Evolutionary conservation across 2,113 vertebrate species (phyloP).

Genomic region (Megalops atlanticus): DNA sequence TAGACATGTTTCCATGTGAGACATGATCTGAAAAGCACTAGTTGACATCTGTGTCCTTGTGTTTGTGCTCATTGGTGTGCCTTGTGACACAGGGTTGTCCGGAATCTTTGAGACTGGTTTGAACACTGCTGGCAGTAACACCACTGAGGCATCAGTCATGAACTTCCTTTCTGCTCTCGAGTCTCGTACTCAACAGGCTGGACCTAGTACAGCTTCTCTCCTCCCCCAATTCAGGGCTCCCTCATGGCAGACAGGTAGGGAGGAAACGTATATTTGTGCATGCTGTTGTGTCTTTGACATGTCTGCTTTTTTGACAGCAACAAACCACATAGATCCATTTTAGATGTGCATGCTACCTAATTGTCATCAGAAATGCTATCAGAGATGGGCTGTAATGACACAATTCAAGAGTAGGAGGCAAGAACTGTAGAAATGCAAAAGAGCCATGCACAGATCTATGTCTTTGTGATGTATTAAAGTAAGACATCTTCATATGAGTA

Average conservation of each 20-base stretch:
- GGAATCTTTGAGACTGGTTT: constrained; percentile 84
- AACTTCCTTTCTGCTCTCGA: constrained; percentile 94
- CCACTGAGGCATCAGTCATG: constrained; percentile 92
- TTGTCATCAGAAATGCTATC: no score
- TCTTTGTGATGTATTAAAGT: no score
- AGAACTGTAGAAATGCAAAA: no score
- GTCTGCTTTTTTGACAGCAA: constrained; percentile 2
- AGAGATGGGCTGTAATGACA: no score
- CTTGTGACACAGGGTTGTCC: constrained; percentile 69
- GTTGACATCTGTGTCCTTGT: constrained; percentile 18
- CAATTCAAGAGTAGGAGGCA: no score
- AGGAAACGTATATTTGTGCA: neutral
- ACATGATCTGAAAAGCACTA: neutral
- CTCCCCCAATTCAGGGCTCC: constrained; percentile 90
- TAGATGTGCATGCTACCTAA: neutral
- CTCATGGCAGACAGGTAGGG: constrained; percentile 90
- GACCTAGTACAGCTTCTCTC: constrained; percentile 86
- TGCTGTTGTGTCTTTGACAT: neutral
- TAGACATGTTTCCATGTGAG: neutral
- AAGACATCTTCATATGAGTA: no score
- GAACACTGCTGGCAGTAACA: constrained; percentile 79
- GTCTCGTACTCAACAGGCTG: constrained; percentile 86
- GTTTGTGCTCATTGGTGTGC: constrained; percentile 1
- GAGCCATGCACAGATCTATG: no score
- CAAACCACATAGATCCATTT: no score